Percentiles rank a stretch among this genome's conserved stretches.
phyloP scores from a whole-genome alignment of 1,140 invertebrate species.

The Trachelipus rathkii region DNA sequence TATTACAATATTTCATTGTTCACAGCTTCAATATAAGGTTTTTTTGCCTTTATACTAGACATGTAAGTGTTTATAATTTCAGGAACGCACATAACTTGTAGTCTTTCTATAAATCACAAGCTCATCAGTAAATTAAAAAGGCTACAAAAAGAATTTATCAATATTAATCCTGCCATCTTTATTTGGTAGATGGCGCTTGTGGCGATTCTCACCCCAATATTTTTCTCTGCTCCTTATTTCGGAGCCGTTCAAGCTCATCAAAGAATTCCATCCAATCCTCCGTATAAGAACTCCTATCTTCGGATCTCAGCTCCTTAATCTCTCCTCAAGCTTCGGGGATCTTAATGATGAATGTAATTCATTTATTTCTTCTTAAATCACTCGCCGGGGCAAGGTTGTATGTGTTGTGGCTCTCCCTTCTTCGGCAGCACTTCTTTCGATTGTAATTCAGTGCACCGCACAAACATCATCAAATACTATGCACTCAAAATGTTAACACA shows the following conservation, averaged over 20 bases:
- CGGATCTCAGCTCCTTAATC: not conserved
- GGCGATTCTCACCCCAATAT: not conserved
- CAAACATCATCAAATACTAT: not conserved
- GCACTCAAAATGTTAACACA: not conserved
- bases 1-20: too few species aligned
- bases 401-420: too few species aligned
- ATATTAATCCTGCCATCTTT: not conserved
- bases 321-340: not conserved
- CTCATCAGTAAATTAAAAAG: not conserved
- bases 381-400: not conserved
- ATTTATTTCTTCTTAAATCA: constrained; percentile 12
- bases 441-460: not conserved
- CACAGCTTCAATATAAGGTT: too few species aligned
- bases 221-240: not conserved
- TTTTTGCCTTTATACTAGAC: too few species aligned
- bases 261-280: not conserved
- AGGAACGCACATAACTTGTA: too few species aligned
- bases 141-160: not conserved
- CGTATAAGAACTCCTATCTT: not conserved
- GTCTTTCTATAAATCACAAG: too few species aligned
- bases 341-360: constrained; percentile 7
- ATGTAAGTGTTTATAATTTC: too few species aligned
- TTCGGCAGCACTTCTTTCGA: not conserved
- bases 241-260: not conserved
- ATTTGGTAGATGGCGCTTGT: not conserved